A percentile compares a stretch with the other conserved stretches of the same genome.
Evolutionary conservation across 2,113 vertebrate species (phyloP).

Genomic region (Thermophis baileyi): DNA sequence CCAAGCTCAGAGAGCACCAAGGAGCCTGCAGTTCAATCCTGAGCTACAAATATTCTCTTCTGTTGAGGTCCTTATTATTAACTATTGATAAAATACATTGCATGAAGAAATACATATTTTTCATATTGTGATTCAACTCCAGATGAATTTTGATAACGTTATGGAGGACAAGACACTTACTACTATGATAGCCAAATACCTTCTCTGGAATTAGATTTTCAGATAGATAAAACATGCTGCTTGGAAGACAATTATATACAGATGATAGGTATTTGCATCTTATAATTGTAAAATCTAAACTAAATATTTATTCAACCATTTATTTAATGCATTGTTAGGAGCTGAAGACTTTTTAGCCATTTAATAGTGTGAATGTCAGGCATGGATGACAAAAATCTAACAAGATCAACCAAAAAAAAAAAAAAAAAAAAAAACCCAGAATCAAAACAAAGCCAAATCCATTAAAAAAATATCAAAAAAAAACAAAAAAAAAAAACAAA

Average conservation of each 20-base stretch:
- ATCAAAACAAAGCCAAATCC: too few species aligned
- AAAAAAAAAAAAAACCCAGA: too few species aligned
- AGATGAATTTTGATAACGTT: neutral
- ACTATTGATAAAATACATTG: neutral
- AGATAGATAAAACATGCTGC: neutral
- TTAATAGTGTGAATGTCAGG: neutral
- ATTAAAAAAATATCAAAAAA: too few species aligned
- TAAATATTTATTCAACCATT: neutral
- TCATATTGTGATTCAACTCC: neutral
- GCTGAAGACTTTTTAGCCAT: neutral
- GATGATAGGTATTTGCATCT: neutral
- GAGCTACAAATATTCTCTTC: neutral
- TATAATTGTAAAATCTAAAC: neutral
- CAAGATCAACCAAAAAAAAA: neutral
- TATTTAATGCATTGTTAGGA: neutral
- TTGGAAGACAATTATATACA: neutral
- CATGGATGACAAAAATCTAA: neutral
- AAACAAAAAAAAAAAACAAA: too few species aligned
- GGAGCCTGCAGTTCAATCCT: neutral
- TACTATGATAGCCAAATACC: neutral
- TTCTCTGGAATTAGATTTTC: neutral
- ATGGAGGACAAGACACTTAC: neutral
- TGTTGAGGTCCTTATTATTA: neutral
- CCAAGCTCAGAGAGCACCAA: neutral
- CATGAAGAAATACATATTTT: neutral